Percentiles rank a stretch among this genome's conserved stretches.
Conservation (phyloP, 1,140 invertebrate species). For the Lineus longissimus region DNA sequence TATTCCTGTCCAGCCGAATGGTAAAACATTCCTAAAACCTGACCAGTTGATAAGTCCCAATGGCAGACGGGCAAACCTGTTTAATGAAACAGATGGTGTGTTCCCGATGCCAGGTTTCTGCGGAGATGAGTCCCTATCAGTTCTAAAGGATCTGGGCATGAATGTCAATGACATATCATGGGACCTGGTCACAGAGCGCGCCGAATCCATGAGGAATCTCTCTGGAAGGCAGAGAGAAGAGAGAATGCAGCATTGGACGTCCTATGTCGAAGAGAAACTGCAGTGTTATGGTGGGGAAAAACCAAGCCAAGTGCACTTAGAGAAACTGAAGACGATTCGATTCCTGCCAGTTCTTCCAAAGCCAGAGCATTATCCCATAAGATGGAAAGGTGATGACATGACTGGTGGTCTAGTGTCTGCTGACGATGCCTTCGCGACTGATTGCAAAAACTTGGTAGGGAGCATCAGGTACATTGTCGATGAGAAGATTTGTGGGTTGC, state of each 20-base stretch:
- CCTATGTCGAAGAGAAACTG: too few relatives aligned
- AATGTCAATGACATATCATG: not conserved
- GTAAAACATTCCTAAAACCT: not conserved
- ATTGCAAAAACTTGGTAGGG: not conserved
- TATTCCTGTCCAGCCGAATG: constrained; percentile 16
- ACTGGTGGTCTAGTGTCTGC: not conserved
- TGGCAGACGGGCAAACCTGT: constrained; percentile 10
- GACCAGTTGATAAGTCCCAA: constrained; percentile 10
- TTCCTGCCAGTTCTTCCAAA: not conserved
- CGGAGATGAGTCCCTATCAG: not conserved
- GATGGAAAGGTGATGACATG: not conserved
- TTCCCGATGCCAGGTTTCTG: constrained; percentile 14
- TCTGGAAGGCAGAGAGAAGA: too few relatives aligned
- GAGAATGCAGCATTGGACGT: too few relatives aligned
- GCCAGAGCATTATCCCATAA: not conserved
- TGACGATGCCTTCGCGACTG: not conserved
- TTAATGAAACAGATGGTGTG: constrained; percentile 14
- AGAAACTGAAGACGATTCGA: not conserved
- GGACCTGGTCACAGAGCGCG: too few relatives aligned
- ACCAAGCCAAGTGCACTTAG: too few relatives aligned
- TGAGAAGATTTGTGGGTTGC: constrained; percentile 22
- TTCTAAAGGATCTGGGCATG: constrained; percentile 23
- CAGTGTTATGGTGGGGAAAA: too few relatives aligned
- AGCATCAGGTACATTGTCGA: not conserved
- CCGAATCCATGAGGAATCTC: too few relatives aligned